Evolutionary conservation across 2,888 invertebrate species (phyloP).

Genomic region (Corbicula japonica): DNA sequence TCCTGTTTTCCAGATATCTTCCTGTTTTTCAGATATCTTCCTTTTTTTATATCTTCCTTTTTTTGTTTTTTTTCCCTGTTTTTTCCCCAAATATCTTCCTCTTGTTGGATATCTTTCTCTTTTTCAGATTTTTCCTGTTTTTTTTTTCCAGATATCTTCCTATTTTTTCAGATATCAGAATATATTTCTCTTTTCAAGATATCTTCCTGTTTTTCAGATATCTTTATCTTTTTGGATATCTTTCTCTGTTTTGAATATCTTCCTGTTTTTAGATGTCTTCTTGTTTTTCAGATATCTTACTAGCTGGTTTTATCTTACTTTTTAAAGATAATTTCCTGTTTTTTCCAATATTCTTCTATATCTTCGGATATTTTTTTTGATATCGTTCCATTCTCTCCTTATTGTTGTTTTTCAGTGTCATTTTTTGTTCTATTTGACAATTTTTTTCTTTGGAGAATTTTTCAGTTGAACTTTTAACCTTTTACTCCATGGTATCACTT

Average conservation of each 20-base stretch:
- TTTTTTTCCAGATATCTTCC: background rate
- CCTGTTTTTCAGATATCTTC: background rate
- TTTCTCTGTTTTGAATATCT: background rate
- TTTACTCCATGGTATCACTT: too few relatives aligned
- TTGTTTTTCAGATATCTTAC: background rate
- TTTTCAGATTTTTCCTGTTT: background rate
- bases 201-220: background rate
- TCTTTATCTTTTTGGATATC: background rate
- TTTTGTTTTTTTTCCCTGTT: background rate
- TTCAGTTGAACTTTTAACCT: too few relatives aligned
- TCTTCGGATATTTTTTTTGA: too few relatives aligned
- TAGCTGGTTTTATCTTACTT: too few relatives aligned
- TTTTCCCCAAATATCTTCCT: background rate
- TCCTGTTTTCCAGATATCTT: background rate
- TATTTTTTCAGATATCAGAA: background rate
- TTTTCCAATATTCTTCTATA: too few relatives aligned
- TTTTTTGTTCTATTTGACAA: too few relatives aligned
- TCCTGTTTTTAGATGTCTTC: background rate
- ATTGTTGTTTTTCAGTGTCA: too few relatives aligned
- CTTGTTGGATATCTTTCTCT: background rate
- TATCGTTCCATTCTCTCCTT: too few relatives aligned
- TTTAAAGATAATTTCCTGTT: too few relatives aligned
- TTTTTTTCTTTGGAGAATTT: too few relatives aligned
- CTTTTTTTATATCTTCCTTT: slow-evolving; percentile 4
- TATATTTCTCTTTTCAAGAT: background rate